Conservation (phyloP, 2,113 vertebrate genomes). For the Pterocles gutturalis region DNA sequence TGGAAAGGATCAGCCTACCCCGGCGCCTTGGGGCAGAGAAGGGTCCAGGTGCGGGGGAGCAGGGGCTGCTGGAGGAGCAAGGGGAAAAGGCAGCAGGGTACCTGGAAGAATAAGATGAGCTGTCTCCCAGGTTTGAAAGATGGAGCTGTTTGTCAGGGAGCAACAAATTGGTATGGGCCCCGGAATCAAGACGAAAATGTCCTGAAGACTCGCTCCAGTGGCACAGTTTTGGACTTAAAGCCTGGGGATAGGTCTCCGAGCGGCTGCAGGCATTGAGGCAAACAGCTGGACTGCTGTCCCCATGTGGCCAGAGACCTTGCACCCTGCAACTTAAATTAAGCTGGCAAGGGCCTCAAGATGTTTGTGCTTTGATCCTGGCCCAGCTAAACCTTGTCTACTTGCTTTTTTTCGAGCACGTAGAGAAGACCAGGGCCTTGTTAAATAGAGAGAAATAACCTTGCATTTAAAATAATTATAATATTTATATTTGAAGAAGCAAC, state of each 20-base stretch:
- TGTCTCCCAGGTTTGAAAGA: background rate
- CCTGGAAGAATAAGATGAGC: background rate
- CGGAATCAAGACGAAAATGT: background rate
- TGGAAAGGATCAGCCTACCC: background rate
- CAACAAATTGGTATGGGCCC: background rate
- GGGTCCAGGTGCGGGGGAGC: background rate
- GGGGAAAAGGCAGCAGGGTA: background rate
- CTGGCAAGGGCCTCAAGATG: background rate
- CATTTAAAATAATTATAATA: background rate
- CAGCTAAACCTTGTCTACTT: background rate
- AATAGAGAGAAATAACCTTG: background rate
- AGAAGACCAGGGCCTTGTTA: background rate
- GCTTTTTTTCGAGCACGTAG: background rate
- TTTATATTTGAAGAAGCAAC: background rate
- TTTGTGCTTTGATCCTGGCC: background rate
- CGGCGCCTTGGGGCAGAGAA: background rate
- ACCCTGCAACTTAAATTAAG: background rate
- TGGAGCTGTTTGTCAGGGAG: background rate
- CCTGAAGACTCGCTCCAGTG: background rate
- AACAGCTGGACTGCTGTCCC: background rate
- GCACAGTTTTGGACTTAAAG: background rate
- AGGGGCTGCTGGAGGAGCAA: background rate
- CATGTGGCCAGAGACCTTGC: background rate
- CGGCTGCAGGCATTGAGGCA: accelerated
- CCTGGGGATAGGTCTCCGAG: background rate